A percentile compares a stretch with the other conserved stretches of the same genome.
These are phyloP conservation scores for Xylocampa areola DNA, from an alignment of 2,888 invertebrate species.

Conservation along the genomic window DNA sequence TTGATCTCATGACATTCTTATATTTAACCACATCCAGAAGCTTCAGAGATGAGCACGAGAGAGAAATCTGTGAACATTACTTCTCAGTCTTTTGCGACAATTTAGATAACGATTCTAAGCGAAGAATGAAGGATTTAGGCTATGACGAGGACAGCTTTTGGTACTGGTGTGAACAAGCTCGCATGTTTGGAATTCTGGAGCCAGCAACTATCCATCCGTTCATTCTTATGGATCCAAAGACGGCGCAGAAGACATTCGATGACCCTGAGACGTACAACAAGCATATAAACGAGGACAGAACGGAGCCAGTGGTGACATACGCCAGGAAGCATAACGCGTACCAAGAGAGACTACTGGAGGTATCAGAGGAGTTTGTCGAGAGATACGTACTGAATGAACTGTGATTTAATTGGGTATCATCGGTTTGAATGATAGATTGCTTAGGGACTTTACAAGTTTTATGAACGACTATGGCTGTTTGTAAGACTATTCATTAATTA, in stretches of 20 bases:
- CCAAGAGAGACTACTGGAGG: slow-evolving; percentile 65
- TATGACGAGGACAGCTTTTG: slow-evolving; percentile 64
- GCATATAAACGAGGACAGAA: slow-evolving; percentile 59
- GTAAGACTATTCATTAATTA: no score
- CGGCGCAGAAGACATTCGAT: slow-evolving; percentile 63
- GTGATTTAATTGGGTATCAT: slow-evolving; percentile 8
- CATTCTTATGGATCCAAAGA: slow-evolving; percentile 65
- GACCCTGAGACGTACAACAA: slow-evolving; percentile 65
- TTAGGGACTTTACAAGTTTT: no score
- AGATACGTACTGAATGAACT: slow-evolving; percentile 55
- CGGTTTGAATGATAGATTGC: no score
- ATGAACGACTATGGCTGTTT: no score
- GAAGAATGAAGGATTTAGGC: slow-evolving; percentile 61
- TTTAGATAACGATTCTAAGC: slow-evolving; percentile 63
- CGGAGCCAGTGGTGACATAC: slow-evolving; percentile 63
- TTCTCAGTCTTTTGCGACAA: slow-evolving; percentile 66
- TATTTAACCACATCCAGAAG: slow-evolving; percentile 71
- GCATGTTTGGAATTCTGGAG: slow-evolving; percentile 65
- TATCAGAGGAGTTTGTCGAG: slow-evolving; percentile 75
- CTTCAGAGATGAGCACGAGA: slow-evolving; percentile 72
- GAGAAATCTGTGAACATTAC: slow-evolving; percentile 67
- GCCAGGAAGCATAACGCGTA: slow-evolving; percentile 59
- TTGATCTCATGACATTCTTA: slow-evolving; percentile 75
- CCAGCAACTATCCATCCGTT: slow-evolving; percentile 62
- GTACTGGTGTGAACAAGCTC: slow-evolving; percentile 63